A percentile compares a stretch with the other conserved stretches of the same genome.
These are phyloP conservation scores for Chaunax sp. DNA, from an alignment of 2,797 vertebrate species.

Conservation along the genomic window DNA sequence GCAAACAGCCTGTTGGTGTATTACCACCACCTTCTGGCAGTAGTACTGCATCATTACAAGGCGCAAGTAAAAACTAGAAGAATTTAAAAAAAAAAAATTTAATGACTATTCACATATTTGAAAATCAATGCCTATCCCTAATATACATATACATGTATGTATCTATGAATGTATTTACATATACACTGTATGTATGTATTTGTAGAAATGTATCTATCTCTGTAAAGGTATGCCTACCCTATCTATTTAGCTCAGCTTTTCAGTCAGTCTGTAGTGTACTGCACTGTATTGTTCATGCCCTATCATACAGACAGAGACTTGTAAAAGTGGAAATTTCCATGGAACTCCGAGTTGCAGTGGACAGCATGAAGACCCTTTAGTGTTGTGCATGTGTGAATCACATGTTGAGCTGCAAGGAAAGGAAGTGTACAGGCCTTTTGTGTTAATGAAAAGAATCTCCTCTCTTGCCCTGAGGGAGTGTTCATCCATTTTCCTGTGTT, in stretches of 20 bases:
- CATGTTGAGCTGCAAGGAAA: constrained; percentile 72
- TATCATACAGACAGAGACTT: constrained; percentile 46
- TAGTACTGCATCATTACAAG: no score
- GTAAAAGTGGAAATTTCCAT: constrained; percentile 78
- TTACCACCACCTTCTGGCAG: no score
- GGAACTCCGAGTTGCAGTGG: constrained; percentile 38
- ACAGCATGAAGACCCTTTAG: constrained; percentile 59
- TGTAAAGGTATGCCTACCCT: constrained; percentile 8
- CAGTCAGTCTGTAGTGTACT: constrained; percentile 11
- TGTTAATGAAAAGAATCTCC: constrained; percentile 76
- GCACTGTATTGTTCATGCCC: constrained; percentile 35
- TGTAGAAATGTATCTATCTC: background rate
- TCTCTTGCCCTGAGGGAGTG: constrained; percentile 69
- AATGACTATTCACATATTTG: no score
- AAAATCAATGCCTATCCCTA: no score
- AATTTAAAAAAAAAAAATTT: no score
- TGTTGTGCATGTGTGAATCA: constrained; percentile 74
- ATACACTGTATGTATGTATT: no score
- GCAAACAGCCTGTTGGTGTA: no score
- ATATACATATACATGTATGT: no score
- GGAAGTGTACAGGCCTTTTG: constrained; percentile 72
- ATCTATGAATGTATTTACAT: no score
- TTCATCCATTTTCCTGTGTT: constrained; percentile 52
- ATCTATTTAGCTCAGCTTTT: constrained; percentile 26
- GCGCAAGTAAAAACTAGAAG: no score